These are phyloP conservation scores for Rhingia campestris DNA, from an alignment of 2,888 invertebrate species.

Conservation along the genomic window DNA sequence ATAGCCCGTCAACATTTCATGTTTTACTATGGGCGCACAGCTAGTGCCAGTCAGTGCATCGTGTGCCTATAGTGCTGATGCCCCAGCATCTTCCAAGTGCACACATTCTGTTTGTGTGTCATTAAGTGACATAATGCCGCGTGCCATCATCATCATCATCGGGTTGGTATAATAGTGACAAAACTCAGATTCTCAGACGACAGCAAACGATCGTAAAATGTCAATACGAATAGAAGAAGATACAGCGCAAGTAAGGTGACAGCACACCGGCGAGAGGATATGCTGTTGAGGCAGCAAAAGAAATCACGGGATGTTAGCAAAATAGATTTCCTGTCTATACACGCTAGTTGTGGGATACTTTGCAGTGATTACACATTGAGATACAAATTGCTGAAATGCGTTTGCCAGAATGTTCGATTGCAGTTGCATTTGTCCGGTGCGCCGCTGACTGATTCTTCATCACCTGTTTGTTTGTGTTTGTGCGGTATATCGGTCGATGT, in stretches of 20 bases:
- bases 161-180: conserved; percentile 54
- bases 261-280: conserved; percentile 45
- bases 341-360: conserved; percentile 40
- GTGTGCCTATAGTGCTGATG: conserved; percentile 10
- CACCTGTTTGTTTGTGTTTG: conserved; percentile 27
- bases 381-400: conserved; percentile 65
- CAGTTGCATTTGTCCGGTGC: not conserved
- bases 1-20: conserved; percentile 71
- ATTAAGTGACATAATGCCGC: conserved; percentile 73
- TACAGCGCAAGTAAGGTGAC: conserved; percentile 43
- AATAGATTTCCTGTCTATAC: conserved; percentile 72
- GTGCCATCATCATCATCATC: conserved; percentile 66
- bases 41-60: conserved; percentile 20
- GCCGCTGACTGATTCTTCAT: conserved; percentile 2
- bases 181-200: conserved; percentile 72
- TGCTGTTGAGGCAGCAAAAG: conserved; percentile 30
- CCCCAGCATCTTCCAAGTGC: conserved; percentile 9
- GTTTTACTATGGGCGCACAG: conserved; percentile 61
- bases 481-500: not conserved
- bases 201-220: conserved; percentile 71
- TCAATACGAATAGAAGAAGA: conserved; percentile 63
- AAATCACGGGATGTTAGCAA: conserved; percentile 74
- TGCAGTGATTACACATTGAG: conserved; percentile 56
- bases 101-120: conserved; percentile 58
- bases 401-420: conserved; percentile 39